A percentile compares a stretch with the other conserved stretches of the same genome.
These are phyloP conservation scores for Scaptomyza pallida DNA, from an alignment of 1,140 invertebrate species.

Conservation along the genomic window DNA sequence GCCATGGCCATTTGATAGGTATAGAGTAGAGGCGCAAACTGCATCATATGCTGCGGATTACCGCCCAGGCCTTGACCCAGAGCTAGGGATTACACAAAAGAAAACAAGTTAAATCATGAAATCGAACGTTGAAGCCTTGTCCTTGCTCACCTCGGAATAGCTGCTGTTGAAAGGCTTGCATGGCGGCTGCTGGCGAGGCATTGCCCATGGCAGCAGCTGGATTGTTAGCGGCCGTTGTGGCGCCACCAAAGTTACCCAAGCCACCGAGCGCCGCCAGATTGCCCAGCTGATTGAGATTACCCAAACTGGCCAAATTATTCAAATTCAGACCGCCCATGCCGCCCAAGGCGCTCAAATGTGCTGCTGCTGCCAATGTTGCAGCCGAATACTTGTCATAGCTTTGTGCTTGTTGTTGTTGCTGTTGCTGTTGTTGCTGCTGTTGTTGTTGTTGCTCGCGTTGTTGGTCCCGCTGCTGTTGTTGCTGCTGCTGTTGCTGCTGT, in stretches of 20 bases:
- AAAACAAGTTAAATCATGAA: too few species aligned
- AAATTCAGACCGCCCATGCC: slow-evolving; percentile 77
- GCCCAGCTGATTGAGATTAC: slow-evolving; percentile 79
- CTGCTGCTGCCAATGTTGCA: slow-evolving; percentile 83
- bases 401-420: slow-evolving; percentile 76
- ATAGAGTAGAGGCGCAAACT: slow-evolving; percentile 93
- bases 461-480: slow-evolving; percentile 80
- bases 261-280: slow-evolving; percentile 79
- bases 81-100: too few species aligned
- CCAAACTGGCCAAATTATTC: slow-evolving; percentile 69
- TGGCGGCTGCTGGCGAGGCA: slow-evolving; percentile 87
- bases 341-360: slow-evolving; percentile 77
- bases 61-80: slow-evolving; percentile 79
- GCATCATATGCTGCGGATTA: slow-evolving; percentile 91
- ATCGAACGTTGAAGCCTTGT: too few species aligned
- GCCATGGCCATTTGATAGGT: slow-evolving; percentile 94
- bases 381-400: slow-evolving; percentile 85
- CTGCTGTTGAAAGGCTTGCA: slow-evolving; percentile 92
- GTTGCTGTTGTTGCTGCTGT: slow-evolving; percentile 80
- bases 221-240: slow-evolving; percentile 86
- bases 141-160: slow-evolving; percentile 87
- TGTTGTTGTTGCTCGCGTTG: slow-evolving; percentile 85
- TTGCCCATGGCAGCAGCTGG: slow-evolving; percentile 71
- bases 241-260: slow-evolving; percentile 70
- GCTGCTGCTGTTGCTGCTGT: slow-evolving; percentile 84